A percentile compares a stretch with the other conserved stretches of the same genome.
Conservation (phyloP, 35 echinoderm and acorn worm genomes). For the Lytechinus variegatus region DNA sequence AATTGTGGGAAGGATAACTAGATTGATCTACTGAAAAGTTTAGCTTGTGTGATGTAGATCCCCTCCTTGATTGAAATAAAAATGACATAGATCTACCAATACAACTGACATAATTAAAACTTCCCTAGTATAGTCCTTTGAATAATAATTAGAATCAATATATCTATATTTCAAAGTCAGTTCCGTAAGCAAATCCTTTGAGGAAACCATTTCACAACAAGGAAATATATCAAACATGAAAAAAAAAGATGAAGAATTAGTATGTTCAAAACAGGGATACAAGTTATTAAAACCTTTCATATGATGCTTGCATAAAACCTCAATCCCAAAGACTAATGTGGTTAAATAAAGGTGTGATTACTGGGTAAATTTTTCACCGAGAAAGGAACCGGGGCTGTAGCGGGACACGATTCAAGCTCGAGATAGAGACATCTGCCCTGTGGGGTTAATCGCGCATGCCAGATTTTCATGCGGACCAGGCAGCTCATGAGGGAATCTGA, state of each 20-base stretch:
- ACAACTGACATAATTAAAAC: no score
- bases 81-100: no score
- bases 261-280: neutral
- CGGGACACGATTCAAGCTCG: neutral
- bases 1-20: no score
- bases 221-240: neutral
- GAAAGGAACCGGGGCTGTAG: neutral
- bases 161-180: no score
- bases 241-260: neutral
- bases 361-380: neutral
- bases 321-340: neutral
- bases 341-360: constrained; percentile 4
- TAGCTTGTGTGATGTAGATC: no score
- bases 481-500: neutral
- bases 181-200: no score
- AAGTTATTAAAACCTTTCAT: neutral
- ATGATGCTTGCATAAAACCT: neutral
- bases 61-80: no score
- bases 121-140: no score
- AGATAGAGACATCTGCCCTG: constrained; percentile 27
- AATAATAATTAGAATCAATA: no score
- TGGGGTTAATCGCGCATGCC: constrained; percentile 17
- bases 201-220: neutral
- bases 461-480: neutral
- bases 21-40: no score